Evolutionary conservation across 2,888 invertebrate species (phyloP), one percentile per base, ranked within the genome.

Genomic region (Cactoblastis cactorum): DNA sequence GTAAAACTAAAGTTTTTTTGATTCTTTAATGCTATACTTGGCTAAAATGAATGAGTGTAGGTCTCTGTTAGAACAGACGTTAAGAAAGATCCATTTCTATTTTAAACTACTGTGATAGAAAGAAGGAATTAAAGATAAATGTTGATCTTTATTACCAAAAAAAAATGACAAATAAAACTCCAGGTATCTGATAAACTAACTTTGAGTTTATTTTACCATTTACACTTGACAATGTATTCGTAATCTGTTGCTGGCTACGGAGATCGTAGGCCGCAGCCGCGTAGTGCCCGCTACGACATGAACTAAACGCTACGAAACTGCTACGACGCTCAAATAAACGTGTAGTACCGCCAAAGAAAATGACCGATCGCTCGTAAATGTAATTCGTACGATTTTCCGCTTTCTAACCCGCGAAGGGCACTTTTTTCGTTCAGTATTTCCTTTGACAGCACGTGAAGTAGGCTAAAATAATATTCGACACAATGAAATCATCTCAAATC

Each of bases 151-250:
- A 5, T n/a, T 14, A 52, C 14, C 11, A 38, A 11, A 53, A 47
- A 45, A 49, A 54, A 61, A 59, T 50, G 22, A 65, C 55, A 73
- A 81, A 88, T 88, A 67, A 89, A 89, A 89, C 80, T 84, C 83
- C 67, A 73, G n/a, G 79, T 79, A 14, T 90, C 87, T 90, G 90
- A 90, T 90, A 90, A 90, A 90, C 90, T 90, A 90, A 90, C 90
- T 90, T 90, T 90, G 90, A 90, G 90, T 90, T 90, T 90, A 90
- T 90, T 90, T 90, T 90, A 90, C 90, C 90, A 90, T 90, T 90
- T 90, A 90, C 90, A 90, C 90, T 90, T 90, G 90, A 90, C 90
- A 90, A 88, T 90, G 88, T 89, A 88, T 87, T 87, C 85, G 86
- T 84, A 80, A 83, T 89, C 89, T 88, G 89, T 85, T 86, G 88